phyloP scores from a whole-genome alignment of 2,113 vertebrate species.

The Corythoichthys intestinalis region DNA sequence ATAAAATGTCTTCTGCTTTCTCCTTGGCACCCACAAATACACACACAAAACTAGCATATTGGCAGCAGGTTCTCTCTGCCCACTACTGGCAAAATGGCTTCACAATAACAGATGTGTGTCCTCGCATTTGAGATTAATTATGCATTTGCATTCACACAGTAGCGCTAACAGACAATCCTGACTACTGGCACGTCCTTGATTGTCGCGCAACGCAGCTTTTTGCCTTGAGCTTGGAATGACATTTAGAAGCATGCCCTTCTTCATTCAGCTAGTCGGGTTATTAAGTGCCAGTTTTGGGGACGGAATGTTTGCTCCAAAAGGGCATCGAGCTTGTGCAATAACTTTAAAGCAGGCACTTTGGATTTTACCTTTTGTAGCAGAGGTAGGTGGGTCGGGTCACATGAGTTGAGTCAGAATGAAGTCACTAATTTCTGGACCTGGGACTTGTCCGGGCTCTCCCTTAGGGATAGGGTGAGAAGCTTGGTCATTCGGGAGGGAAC shows the following conservation, averaged over 20 bases:
- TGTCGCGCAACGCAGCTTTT: neutral
- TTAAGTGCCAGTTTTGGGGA: conserved; percentile 20
- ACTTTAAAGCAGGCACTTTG: neutral
- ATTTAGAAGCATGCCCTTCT: conserved; percentile 34
- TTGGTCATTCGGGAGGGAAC: no score
- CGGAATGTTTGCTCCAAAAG: conserved; percentile 26
- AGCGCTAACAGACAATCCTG: conserved; percentile 25
- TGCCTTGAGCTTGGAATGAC: conserved; percentile 30
- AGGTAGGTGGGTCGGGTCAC: neutral
- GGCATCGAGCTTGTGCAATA: conserved; percentile 24
- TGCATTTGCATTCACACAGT: conserved; percentile 42
- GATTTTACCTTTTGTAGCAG: neutral
- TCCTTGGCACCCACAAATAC: conserved; percentile 26
- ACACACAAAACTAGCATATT: conserved; percentile 26
- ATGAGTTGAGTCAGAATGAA: neutral
- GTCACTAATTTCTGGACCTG: neutral
- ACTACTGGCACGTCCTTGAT: conserved; percentile 15
- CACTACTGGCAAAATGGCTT: conserved; percentile 49
- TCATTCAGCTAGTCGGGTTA: conserved; percentile 29
- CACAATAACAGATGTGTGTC: conserved; percentile 61
- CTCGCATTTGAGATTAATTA: conserved; percentile 55
- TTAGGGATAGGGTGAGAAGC: no score
- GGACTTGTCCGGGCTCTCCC: no score
- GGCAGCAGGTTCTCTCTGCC: conserved; percentile 30
- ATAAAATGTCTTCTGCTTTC: neutral